Conservation (phyloP, 2,113 vertebrate species). For the Boulengeromyrus knoepffleri region DNA sequence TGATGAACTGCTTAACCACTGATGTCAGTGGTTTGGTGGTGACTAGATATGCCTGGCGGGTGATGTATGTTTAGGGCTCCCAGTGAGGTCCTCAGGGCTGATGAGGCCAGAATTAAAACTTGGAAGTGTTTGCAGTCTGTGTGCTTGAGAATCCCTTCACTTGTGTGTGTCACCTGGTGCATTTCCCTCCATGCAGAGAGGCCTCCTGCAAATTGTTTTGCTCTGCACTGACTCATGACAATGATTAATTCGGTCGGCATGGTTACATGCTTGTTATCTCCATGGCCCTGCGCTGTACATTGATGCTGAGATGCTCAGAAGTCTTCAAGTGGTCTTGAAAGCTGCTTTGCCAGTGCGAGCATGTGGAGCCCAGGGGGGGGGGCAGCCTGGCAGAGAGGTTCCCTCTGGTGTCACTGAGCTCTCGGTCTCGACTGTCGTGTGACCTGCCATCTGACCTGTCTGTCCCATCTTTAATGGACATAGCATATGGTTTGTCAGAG, state of each 20-base stretch:
- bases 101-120: not conserved
- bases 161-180: not conserved
- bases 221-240: not conserved
- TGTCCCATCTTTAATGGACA: not conserved
- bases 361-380: not conserved
- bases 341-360: not conserved
- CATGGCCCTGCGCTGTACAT: not conserved
- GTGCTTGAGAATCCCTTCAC: not conserved
- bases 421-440: not conserved
- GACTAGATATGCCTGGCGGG: not conserved
- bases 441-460: not conserved
- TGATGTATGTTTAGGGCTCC: not conserved
- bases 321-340: not conserved
- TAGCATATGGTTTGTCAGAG: not conserved
- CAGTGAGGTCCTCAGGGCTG: not conserved
- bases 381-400: not conserved
- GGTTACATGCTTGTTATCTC: not conserved
- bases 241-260: not conserved
- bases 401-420: not conserved
- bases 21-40: not conserved
- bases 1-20: not conserved
- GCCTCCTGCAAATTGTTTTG: not conserved
- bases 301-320: not conserved
- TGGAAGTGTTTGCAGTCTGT: not conserved
- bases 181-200: not conserved